Evolutionary conservation across 2,113 vertebrate genomes (phyloP).

Genomic region (Burhinus bistriatus): DNA sequence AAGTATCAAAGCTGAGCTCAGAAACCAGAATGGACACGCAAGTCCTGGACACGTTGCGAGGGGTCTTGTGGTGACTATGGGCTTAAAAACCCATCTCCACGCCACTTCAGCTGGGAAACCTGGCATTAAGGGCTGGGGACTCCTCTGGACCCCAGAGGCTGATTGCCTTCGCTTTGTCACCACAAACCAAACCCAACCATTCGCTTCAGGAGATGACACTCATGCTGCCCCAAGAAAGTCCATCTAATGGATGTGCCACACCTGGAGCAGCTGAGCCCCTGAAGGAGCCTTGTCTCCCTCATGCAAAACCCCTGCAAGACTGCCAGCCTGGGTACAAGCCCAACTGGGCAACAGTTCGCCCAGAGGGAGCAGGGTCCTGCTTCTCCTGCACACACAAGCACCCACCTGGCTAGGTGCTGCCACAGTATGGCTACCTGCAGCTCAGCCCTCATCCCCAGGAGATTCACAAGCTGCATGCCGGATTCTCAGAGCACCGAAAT

Average conservation of each 20-base stretch:
- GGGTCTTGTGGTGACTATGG: neutral
- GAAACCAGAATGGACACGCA: accelerated
- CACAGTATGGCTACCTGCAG: neutral
- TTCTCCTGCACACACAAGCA: neutral
- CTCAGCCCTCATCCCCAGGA: neutral
- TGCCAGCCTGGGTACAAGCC: neutral
- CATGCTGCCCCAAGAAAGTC: neutral
- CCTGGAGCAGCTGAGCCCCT: neutral
- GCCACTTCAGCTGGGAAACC: neutral
- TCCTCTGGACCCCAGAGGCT: neutral
- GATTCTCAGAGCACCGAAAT: neutral
- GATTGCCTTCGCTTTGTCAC: neutral
- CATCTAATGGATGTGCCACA: neutral
- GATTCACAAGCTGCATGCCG: neutral
- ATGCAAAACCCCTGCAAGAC: neutral
- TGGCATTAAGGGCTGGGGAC: neutral
- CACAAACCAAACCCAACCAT: neutral
- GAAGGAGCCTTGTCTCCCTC: neutral
- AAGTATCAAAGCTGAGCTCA: neutral
- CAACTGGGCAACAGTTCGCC: neutral
- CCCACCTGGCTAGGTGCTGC: too few relatives aligned
- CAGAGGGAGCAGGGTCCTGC: neutral
- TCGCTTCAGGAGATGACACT: neutral
- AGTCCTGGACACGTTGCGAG: neutral
- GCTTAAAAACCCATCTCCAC: neutral